A percentile compares a stretch with the other conserved stretches of the same genome.
These are phyloP conservation scores for Hylaea fasciaria DNA, from an alignment of 2,888 invertebrate genomes.

Conservation along the genomic window DNA sequence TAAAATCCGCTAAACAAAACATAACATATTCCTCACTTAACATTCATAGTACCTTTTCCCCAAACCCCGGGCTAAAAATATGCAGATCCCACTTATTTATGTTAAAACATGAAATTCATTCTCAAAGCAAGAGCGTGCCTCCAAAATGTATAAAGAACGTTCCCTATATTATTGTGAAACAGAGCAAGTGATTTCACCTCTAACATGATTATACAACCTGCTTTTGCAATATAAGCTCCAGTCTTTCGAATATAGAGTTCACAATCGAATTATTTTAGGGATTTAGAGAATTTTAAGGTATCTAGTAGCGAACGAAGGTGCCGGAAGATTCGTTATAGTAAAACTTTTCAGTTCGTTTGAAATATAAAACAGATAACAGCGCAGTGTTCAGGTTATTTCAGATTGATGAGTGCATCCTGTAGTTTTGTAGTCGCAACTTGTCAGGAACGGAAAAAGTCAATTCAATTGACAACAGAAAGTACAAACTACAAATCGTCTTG, in stretches of 20 bases:
- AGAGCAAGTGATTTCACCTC: constrained; percentile 29
- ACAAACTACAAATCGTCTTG: too few relatives aligned
- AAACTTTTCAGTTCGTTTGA: constrained; percentile 25
- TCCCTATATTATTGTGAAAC: constrained; percentile 33
- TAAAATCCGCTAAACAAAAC: not conserved
- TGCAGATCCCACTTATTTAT: constrained; percentile 33
- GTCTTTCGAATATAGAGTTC: not conserved
- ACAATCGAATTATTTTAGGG: constrained; percentile 12
- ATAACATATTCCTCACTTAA: not conserved
- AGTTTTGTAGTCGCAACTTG: too few relatives aligned
- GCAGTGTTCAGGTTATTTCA: not conserved
- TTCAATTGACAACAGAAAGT: too few relatives aligned
- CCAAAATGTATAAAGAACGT: constrained; percentile 32
- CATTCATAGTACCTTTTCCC: constrained; percentile 9
- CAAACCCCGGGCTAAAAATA: constrained; percentile 18
- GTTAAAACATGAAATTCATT: constrained; percentile 33
- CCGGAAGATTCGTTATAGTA: constrained; percentile 25
- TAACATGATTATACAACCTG: constrained; percentile 18
- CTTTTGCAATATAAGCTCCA: constrained; percentile 4
- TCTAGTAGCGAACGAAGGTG: constrained; percentile 16
- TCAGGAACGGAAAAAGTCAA: too few relatives aligned
- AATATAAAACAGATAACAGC: not conserved
- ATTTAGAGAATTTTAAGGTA: constrained; percentile 5
- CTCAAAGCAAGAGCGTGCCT: constrained; percentile 24
- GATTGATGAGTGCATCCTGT: too few relatives aligned